These are phyloP conservation scores for Drosophila novamexicana DNA, from an alignment of 1,140 invertebrate species.

Conservation along the genomic window DNA sequence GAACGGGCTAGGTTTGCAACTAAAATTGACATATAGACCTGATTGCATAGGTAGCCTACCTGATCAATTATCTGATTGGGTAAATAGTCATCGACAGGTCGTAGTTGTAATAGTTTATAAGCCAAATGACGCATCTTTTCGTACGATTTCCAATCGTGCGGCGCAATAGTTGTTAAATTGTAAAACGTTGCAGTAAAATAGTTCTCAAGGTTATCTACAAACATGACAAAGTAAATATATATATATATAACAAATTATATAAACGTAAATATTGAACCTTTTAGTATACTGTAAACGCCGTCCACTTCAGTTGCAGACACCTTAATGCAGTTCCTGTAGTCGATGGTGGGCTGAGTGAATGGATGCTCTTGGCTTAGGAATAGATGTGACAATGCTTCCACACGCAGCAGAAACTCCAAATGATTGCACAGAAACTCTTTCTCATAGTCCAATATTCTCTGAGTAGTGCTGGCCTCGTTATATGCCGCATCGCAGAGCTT, in stretches of 20 bases:
- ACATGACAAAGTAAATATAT: conserved; percentile 26
- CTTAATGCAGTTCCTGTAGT: conserved; percentile 85
- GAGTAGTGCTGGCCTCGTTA: neutral
- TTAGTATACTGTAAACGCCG: conserved; percentile 71
- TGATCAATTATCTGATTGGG: conserved; percentile 98
- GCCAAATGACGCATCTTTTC: conserved; percentile 98
- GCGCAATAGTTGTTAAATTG: conserved; percentile 97
- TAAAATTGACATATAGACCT: too few species aligned
- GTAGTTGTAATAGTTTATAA: conserved; percentile 92
- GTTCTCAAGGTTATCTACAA: conserved; percentile 90
- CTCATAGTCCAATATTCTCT: conserved; percentile 30
- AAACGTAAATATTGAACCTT: conserved; percentile 45
- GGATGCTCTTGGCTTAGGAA: conserved; percentile 88
- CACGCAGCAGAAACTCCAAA: conserved; percentile 95
- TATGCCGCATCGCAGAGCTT: neutral
- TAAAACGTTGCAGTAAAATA: conserved; percentile 98
- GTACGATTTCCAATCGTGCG: conserved; percentile 99
- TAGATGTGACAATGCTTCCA: conserved; percentile 96
- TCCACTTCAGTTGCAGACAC: conserved; percentile 84
- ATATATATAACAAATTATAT: neutral
- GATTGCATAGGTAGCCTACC: conserved; percentile 72
- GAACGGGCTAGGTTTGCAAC: too few species aligned
- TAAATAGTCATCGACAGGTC: conserved; percentile 94
- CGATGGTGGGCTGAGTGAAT: conserved; percentile 64
- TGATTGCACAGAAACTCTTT: conserved; percentile 90